Evolutionary conservation across 64 coral and sea anemone species (phyloP).

Genomic region (Catalaphyllia jardinei): DNA sequence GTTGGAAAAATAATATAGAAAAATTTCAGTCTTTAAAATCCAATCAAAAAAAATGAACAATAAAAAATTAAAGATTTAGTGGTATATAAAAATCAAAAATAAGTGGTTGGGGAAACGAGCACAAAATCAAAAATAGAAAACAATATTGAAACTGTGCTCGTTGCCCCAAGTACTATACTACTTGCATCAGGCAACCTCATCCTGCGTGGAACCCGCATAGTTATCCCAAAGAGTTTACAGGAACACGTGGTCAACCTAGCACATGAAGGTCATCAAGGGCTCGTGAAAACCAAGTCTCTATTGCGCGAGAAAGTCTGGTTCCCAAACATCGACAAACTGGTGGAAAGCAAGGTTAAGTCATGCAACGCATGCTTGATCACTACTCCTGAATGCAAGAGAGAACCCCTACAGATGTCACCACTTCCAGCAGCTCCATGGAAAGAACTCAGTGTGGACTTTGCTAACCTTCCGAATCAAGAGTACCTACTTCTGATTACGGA

Average conservation of each 20-base stretch:
- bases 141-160: no score
- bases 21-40: no score
- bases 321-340: no score
- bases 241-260: slow-evolving; percentile 21
- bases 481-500: slow-evolving; percentile 23
- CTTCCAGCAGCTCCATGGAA: not conserved
- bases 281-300: slow-evolving; percentile 45
- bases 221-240: slow-evolving; percentile 37
- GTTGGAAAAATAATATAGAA: no score
- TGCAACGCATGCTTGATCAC: not conserved
- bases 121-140: no score
- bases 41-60: no score
- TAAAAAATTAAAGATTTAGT: no score
- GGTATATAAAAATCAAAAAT: no score
- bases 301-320: slow-evolving; percentile 46
- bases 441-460: slow-evolving; percentile 25
- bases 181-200: not conserved
- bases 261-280: slow-evolving; percentile 41
- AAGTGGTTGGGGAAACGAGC: no score
- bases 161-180: no score
- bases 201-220: not conserved
- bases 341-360: not conserved
- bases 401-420: not conserved
- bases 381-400: not conserved
- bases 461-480: not conserved